A percentile compares a stretch with the other conserved stretches of the same genome.
Conservation (phyloP, 2,888 invertebrate genomes). For the Eupithecia vulgata region DNA sequence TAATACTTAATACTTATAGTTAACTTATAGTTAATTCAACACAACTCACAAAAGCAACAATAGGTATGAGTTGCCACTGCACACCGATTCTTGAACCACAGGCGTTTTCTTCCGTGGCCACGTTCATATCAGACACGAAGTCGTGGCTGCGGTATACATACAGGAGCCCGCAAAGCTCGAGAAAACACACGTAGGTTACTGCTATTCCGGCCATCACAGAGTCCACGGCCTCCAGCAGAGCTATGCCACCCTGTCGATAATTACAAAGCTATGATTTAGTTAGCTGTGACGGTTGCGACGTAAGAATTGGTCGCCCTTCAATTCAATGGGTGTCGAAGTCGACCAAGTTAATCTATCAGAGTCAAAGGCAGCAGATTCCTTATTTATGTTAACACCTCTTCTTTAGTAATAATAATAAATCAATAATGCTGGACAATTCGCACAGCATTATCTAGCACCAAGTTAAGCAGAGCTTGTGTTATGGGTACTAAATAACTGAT, state of each 20-base stretch:
- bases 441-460: no score
- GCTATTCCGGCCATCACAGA: constrained; percentile 63
- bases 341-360: no score
- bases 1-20: no score
- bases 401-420: no score
- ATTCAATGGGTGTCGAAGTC: no score
- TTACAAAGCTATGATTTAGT: not conserved
- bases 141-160: constrained; percentile 69
- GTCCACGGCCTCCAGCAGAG: constrained; percentile 69
- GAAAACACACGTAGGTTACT: constrained; percentile 59
- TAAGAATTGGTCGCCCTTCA: no score
- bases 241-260: constrained; percentile 63
- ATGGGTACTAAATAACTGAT: no score
- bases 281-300: not conserved
- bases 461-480: no score
- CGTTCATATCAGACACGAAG: constrained; percentile 70
- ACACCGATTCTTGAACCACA: constrained; percentile 64
- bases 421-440: no score
- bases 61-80: constrained; percentile 70
- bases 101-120: constrained; percentile 71
- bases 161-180: constrained; percentile 66
- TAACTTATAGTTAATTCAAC: not conserved
- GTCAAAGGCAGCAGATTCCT: no score
- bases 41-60: constrained; percentile 60
- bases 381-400: no score